Conservation (phyloP, 1,140 invertebrate species). For the Popillia japonica region DNA sequence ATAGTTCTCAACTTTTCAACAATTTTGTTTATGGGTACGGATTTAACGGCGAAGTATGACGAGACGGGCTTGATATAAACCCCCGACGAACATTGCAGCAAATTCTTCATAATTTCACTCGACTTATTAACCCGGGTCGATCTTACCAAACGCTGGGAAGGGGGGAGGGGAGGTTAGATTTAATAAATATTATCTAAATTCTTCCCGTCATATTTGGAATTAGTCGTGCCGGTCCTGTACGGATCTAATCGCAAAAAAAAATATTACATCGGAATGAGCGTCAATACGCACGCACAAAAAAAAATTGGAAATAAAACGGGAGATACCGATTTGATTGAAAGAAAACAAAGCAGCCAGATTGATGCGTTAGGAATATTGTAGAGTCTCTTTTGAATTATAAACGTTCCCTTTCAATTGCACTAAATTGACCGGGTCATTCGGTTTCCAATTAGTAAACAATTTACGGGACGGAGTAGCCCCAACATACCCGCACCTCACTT, state of each 20-base stretch:
- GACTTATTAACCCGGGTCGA: slow-evolving; percentile 47
- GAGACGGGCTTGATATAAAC: neutral
- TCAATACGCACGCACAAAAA: too few species aligned
- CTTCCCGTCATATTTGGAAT: too few species aligned
- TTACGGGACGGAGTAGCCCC: neutral
- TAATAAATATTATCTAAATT: slow-evolving; percentile 55
- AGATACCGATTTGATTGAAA: too few species aligned
- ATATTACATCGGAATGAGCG: too few species aligned
- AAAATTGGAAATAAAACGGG: too few species aligned
- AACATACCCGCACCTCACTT: slow-evolving; percentile 25
- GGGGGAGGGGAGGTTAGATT: slow-evolving; percentile 52
- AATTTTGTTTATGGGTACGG: slow-evolving; percentile 16
- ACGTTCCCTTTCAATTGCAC: too few species aligned
- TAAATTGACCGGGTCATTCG: neutral
- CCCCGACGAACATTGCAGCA: slow-evolving; percentile 42
- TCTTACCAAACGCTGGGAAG: slow-evolving; percentile 46
- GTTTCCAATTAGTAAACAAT: slow-evolving; percentile 21
- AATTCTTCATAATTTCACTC: slow-evolving; percentile 51
- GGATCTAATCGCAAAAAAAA: too few species aligned
- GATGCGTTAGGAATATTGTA: too few species aligned
- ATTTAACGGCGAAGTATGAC: neutral
- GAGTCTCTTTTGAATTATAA: too few species aligned
- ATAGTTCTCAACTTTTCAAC: slow-evolving; percentile 8
- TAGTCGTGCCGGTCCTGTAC: too few species aligned
- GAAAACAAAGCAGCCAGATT: too few species aligned